phyloP scores from a whole-genome alignment of 2,113 vertebrate genomes.

The Accipiter cooperii region DNA sequence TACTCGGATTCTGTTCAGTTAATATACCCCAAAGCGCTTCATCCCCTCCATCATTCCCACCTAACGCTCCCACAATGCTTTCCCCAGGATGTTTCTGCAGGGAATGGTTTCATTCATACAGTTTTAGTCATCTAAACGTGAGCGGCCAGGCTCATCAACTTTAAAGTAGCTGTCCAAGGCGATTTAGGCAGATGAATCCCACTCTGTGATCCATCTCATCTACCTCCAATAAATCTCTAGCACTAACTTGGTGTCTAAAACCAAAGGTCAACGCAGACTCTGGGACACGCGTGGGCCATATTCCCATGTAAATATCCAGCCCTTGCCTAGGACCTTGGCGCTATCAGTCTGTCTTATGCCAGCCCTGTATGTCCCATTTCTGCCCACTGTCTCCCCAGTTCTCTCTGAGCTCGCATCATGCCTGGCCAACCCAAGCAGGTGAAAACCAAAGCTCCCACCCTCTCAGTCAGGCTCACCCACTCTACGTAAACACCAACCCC shows the following conservation, averaged over 20 bases:
- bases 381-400: neutral
- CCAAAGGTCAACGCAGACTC: neutral
- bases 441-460: neutral
- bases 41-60: neutral
- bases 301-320: neutral
- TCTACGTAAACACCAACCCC: neutral
- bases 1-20: neutral
- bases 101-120: neutral
- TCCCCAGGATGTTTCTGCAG: neutral
- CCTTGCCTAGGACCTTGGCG: neutral
- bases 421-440: neutral
- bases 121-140: neutral
- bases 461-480: neutral
- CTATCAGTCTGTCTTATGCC: neutral
- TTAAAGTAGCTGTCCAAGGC: neutral
- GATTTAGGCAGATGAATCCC: neutral
- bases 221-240: neutral
- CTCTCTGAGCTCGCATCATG: neutral
- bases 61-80: neutral
- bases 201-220: neutral
- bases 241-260: neutral
- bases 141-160: neutral
- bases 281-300: neutral
- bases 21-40: neutral
- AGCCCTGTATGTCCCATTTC: neutral